phyloP scores from a whole-genome alignment of 2,888 invertebrate species.

The Cetonia aurata region DNA sequence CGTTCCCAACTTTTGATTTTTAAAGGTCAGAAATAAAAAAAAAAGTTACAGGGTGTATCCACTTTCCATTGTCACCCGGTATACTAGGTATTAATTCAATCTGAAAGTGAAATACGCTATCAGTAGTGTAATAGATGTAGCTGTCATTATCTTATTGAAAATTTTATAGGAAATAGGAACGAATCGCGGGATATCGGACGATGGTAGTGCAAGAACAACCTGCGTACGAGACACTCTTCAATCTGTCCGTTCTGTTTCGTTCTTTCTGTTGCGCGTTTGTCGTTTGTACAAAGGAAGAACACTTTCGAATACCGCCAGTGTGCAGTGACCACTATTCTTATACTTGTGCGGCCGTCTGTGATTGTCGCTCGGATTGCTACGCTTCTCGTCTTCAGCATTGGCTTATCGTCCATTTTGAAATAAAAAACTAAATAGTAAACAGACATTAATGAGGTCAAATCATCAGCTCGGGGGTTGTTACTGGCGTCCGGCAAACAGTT shows the following conservation, averaged over 20 bases:
- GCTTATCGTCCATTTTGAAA: conserved; percentile 48
- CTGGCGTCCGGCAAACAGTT: conserved; percentile 67
- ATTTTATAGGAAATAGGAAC: no score
- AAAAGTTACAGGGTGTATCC: no score
- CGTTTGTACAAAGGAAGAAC: conserved; percentile 30
- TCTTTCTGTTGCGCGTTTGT: not conserved
- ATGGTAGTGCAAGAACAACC: no score
- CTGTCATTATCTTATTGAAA: no score
- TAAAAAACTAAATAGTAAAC: conserved; percentile 50
- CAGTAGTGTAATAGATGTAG: no score
- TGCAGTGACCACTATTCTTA: not conserved
- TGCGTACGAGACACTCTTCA: no score
- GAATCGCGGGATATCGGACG: no score
- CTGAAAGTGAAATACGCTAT: no score
- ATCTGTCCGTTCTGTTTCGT: not conserved
- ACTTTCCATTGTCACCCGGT: no score
- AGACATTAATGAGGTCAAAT: conserved; percentile 54
- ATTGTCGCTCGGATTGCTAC: conserved; percentile 64
- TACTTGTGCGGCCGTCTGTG: conserved; percentile 61
- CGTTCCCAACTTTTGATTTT: no score
- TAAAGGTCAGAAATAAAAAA: no score
- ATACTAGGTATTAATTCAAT: no score
- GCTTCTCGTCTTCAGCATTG: conserved; percentile 59
- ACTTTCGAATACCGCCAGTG: conserved; percentile 15
- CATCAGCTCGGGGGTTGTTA: conserved; percentile 62